Evolutionary conservation across 2,113 vertebrate genomes (phyloP).

Genomic region (sheep (Ovis aries)): DNA sequence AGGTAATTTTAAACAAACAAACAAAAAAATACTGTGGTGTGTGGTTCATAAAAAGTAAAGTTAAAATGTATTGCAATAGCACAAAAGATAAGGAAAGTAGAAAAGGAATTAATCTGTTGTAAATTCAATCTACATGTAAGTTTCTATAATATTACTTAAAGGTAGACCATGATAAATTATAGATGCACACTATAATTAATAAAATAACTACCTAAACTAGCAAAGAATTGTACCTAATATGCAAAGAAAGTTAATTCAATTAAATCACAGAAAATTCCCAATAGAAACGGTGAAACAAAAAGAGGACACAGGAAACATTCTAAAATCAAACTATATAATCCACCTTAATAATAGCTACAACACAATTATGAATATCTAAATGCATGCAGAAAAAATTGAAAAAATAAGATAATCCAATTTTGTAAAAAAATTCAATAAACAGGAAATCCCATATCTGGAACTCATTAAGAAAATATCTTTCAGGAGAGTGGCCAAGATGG

Average conservation of each 20-base stretch:
- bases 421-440: neutral
- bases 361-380: neutral
- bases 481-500: neutral
- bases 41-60: neutral
- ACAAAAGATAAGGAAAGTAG: neutral
- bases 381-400: neutral
- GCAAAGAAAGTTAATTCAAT: neutral
- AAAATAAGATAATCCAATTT: neutral
- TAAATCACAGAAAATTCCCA: neutral
- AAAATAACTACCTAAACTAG: neutral
- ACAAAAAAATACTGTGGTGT: neutral
- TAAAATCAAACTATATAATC: neutral
- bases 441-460: neutral
- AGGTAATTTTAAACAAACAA: neutral
- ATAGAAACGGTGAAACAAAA: neutral
- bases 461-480: neutral
- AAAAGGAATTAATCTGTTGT: neutral
- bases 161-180: neutral
- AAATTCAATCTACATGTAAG: neutral
- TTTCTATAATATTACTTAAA: neutral
- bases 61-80: neutral
- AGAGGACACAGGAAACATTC: neutral
- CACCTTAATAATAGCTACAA: neutral
- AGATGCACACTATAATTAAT: neutral
- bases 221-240: neutral